Evolutionary conservation across 2,888 invertebrate species (phyloP), one percentile per base, ranked within the genome.

Genomic region (Shargacucullia verbasci): DNA sequence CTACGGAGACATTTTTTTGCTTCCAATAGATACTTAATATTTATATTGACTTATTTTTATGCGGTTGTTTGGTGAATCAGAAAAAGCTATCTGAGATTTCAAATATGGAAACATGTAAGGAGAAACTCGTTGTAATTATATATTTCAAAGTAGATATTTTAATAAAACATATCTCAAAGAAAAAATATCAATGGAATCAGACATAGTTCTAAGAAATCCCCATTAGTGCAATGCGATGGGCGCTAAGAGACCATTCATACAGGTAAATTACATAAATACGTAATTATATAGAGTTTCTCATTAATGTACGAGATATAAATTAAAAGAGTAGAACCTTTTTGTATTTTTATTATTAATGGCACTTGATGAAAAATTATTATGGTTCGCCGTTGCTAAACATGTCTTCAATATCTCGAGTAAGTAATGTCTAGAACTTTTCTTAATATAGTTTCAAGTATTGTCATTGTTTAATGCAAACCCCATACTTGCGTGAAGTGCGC

Each of bases 401-500:
- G 29, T 29, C 7, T 29, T 4, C 7, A 29, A 9, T 29, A 29
- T 29, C 29, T 29, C 29, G 7, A 29, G 29, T 29, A 29, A 8
- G 29, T 29, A 6, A 29, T 29, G 29, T 29, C 29, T 29, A 8
- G 7, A 29, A 29, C 7, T 29, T 7, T 29, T 14, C 4, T 37
- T 39, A 56, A 33, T 39, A 52, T 40, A 52, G 33, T 46, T 54
- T 56, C 27, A 46, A 38, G 33, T 47, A 40, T 57, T 68, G 62
- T 47, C 48, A 67, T 62, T 71, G 20, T 77, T 67, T 62, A 67
- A 59, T 65, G 54, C 59, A 52, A 56, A 48, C 46, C 64, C 59
- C 52, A 70, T 73, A 67, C 72, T 70, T 70, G 80, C 82, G 82
- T 86, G 81, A 80, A 87, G 84, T 84, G 88, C 83, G 79, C 83